phyloP scores from a whole-genome alignment of 37 sponge, comb jelly and placozoan species.

The Lycopodina hypogea region DNA sequence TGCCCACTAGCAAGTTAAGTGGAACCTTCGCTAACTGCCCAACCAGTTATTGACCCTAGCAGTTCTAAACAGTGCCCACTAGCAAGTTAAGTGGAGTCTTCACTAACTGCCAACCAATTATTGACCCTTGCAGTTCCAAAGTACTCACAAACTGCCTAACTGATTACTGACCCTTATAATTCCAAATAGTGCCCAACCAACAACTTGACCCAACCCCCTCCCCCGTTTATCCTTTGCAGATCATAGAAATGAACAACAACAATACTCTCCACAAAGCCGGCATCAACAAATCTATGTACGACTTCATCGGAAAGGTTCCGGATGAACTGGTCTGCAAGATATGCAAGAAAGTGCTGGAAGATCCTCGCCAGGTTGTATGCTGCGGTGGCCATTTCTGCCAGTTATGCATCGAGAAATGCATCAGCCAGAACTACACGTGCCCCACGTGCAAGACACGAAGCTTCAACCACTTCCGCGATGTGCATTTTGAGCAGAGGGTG shows the following conservation, averaged over 20 bases:
- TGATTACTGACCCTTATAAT: too few species aligned
- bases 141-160: too few species aligned
- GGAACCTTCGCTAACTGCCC: too few species aligned
- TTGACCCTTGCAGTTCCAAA: too few species aligned
- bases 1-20: too few species aligned
- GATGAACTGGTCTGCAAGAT: slow-evolving; percentile 57
- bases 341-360: slow-evolving; percentile 36
- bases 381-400: slow-evolving; percentile 71
- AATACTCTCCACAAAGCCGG: slow-evolving; percentile 8
- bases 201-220: too few species aligned
- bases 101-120: too few species aligned
- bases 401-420: slow-evolving; percentile 51
- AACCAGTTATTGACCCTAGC: too few species aligned
- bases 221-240: slow-evolving; percentile 19
- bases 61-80: too few species aligned
- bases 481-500: slow-evolving; percentile 48
- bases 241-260: slow-evolving; percentile 32
- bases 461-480: slow-evolving; percentile 60
- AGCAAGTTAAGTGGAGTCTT: too few species aligned
- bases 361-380: slow-evolving; percentile 66
- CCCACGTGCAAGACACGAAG: slow-evolving; percentile 52
- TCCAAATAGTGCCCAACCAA: too few species aligned
- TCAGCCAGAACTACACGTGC: slow-evolving; percentile 34
- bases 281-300: slow-evolving; percentile 19
- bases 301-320: slow-evolving; percentile 56